A percentile compares a stretch with the other conserved stretches of the same genome.
Evolutionary conservation across 2,797 vertebrate species (phyloP).

Genomic region (Hypotaenidia philippensis): DNA sequence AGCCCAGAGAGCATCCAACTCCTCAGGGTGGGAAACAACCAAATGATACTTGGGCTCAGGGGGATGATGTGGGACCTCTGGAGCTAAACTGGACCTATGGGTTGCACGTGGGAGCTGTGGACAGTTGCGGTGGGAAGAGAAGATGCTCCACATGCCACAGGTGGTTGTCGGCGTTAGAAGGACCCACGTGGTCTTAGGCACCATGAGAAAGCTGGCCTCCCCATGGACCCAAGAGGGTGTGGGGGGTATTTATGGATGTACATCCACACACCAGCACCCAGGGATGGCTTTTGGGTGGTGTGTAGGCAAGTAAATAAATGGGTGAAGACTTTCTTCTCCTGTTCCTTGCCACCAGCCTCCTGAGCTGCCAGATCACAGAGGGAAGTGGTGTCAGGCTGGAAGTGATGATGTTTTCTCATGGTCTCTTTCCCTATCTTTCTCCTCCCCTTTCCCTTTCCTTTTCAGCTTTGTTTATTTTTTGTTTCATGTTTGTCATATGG

Average conservation of each 20-base stretch:
- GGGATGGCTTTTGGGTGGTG: not conserved
- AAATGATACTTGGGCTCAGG: not conserved
- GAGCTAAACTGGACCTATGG: not conserved
- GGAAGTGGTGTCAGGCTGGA: accelerated
- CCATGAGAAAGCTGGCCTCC: not conserved
- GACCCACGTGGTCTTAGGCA: not conserved
- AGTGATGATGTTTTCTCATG: not conserved
- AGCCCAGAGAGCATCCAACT: conserved; percentile 65
- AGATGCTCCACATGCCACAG: not conserved
- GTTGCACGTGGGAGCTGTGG: accelerated
- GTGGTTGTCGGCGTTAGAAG: not conserved
- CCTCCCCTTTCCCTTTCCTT: not conserved
- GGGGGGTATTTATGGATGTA: not conserved
- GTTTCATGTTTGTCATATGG: not conserved
- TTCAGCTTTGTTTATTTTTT: not conserved
- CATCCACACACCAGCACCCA: not conserved
- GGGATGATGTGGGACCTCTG: not conserved
- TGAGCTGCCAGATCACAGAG: not conserved
- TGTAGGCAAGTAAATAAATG: not conserved
- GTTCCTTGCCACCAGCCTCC: not conserved
- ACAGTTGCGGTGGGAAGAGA: not conserved
- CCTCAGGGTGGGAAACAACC: not conserved
- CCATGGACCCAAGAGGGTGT: accelerated
- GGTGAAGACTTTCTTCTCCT: not conserved
- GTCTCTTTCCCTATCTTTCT: not conserved